Conservation (phyloP, 2,888 invertebrate genomes). For the Ophioninae sp. region DNA sequence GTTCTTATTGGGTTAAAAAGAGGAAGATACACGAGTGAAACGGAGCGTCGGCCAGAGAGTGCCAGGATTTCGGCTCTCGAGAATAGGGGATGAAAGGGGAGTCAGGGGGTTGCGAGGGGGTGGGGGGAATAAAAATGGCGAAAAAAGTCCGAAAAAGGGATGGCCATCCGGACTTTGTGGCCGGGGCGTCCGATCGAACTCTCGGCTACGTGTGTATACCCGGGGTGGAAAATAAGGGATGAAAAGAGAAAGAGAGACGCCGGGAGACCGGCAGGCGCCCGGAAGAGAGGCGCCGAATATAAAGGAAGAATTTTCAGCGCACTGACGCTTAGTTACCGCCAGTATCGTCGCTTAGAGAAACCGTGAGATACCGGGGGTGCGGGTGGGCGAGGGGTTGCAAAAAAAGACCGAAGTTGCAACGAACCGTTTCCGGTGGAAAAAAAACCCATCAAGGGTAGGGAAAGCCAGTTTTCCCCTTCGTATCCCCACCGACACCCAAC, state of each 20-base stretch:
- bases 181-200: constrained; percentile 12
- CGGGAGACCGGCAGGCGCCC: not conserved
- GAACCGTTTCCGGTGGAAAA: constrained; percentile 70
- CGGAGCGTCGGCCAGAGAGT: not conserved
- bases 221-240: constrained; percentile 1
- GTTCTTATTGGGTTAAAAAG: not conserved
- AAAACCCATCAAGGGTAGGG: constrained; percentile 48
- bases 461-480: constrained; percentile 27
- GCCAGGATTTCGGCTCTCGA: not conserved
- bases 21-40: not conserved
- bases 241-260: constrained; percentile 42
- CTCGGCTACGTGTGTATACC: not conserved
- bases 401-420: constrained; percentile 42
- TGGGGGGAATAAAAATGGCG: not conserved
- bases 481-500: constrained; percentile 26
- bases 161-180: constrained; percentile 5
- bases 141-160: not conserved
- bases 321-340: constrained; percentile 69
- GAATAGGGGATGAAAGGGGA: not conserved
- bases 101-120: not conserved
- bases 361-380: constrained; percentile 10
- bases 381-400: not conserved
- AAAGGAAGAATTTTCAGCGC: constrained; percentile 68
- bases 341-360: not conserved
- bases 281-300: constrained; percentile 65